phyloP scores from a whole-genome alignment of 2,888 invertebrate genomes.

The Orchesella flavescens region DNA sequence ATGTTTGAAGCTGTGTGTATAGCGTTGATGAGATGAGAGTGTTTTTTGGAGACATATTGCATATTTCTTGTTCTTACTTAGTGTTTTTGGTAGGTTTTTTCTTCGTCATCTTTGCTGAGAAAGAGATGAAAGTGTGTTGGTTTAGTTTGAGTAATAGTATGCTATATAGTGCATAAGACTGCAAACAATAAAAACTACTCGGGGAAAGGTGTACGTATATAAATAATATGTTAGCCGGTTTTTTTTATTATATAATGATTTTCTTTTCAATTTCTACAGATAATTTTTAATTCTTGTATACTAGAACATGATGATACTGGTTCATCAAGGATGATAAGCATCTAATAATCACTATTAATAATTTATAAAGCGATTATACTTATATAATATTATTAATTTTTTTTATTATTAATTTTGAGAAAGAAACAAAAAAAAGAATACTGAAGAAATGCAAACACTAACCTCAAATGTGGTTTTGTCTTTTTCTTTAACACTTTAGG shows the following conservation, averaged over 20 bases:
- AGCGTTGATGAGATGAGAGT: no score
- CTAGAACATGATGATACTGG: no score
- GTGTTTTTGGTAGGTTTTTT: slow-evolving; percentile 1
- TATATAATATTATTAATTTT: slow-evolving; percentile 22
- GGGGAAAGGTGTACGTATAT: slow-evolving; percentile 56
- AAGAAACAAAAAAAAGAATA: slow-evolving; percentile 52
- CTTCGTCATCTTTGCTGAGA: neutral
- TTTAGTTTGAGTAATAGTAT: neutral
- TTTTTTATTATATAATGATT: neutral
- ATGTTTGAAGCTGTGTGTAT: no score
- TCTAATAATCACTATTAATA: slow-evolving; percentile 52
- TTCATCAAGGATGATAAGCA: no score
- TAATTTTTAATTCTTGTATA: no score
- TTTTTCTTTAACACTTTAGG: slow-evolving; percentile 72
- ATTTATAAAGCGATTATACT: slow-evolving; percentile 2
- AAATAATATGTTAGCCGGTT: neutral
- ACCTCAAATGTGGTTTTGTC: slow-evolving; percentile 72
- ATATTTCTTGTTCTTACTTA: neutral
- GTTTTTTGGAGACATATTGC: neutral
- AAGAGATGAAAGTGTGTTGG: slow-evolving; percentile 1
- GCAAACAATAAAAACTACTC: slow-evolving; percentile 52
- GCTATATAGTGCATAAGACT: neutral
- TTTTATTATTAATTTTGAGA: slow-evolving; percentile 42
- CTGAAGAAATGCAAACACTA: slow-evolving; percentile 66
- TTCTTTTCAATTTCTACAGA: neutral